Evolutionary conservation across 2,797 vertebrate species (phyloP).

Genomic region (Amphiprion clarkii): DNA sequence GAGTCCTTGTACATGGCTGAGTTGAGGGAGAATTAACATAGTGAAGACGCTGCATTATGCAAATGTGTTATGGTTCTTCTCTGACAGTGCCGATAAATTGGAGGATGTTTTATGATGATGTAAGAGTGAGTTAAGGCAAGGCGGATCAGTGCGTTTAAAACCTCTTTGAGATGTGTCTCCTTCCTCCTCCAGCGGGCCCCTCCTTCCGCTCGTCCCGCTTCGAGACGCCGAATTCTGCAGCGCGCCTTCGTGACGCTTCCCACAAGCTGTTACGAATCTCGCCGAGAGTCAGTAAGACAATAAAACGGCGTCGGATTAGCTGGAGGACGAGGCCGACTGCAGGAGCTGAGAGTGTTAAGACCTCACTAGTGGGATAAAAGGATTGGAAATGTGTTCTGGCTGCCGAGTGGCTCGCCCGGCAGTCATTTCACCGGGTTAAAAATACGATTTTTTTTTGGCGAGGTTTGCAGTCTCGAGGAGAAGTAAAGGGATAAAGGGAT

Average conservation of each 20-base stretch:
- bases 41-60: slow-evolving; percentile 82
- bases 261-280: slow-evolving; percentile 49
- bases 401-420: slow-evolving; percentile 40
- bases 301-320: slow-evolving; percentile 63
- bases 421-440: slow-evolving; percentile 51
- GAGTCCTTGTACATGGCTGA: slow-evolving; percentile 47
- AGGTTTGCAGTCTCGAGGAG: slow-evolving; percentile 38
- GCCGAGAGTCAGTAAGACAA: slow-evolving; percentile 58
- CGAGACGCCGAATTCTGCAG: slow-evolving; percentile 19
- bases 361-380: slow-evolving; percentile 56
- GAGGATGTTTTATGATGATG: slow-evolving; percentile 82
- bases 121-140: slow-evolving; percentile 75
- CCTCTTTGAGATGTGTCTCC: slow-evolving; percentile 61
- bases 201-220: slow-evolving; percentile 31
- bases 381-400: slow-evolving; percentile 59
- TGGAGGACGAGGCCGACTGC: slow-evolving; percentile 41
- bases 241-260: slow-evolving; percentile 35
- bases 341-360: slow-evolving; percentile 62
- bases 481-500: slow-evolving; percentile 62
- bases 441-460: slow-evolving; percentile 42
- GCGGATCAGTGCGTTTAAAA: slow-evolving; percentile 71
- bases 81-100: slow-evolving; percentile 76
- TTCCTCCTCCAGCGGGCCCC: slow-evolving; percentile 16
- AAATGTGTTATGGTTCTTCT: slow-evolving; percentile 77
- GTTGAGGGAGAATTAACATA: slow-evolving; percentile 73